These are phyloP conservation scores for Malacoctenus gilli DNA, from an alignment of 2,797 vertebrate genomes.

Conservation along the genomic window DNA sequence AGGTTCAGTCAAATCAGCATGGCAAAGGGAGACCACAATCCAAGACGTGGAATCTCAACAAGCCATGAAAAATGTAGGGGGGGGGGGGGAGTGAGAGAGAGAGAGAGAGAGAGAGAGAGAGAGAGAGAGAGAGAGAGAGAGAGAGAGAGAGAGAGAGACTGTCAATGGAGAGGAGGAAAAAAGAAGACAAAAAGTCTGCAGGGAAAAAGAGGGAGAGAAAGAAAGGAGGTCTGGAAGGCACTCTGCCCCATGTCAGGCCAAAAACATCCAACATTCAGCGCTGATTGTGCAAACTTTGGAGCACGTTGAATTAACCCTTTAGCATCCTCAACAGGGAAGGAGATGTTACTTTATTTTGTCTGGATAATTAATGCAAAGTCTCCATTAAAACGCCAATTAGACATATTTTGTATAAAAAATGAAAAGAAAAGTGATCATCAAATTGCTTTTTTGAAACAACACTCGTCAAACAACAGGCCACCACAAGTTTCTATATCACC, in stretches of 20 bases:
- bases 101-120: constrained; percentile 28
- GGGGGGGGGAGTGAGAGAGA: constrained; percentile 34
- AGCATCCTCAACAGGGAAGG: too few relatives aligned
- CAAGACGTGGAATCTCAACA: constrained; percentile 57
- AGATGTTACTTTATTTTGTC: too few relatives aligned
- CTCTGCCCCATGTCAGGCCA: constrained; percentile 11
- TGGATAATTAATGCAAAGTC: too few relatives aligned
- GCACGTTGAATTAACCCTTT: too few relatives aligned
- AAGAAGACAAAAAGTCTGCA: constrained; percentile 34
- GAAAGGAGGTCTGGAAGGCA: constrained; percentile 27
- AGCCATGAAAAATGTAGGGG: constrained; percentile 58
- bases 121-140: constrained; percentile 21
- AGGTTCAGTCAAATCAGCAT: constrained; percentile 58
- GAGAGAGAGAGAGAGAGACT: constrained; percentile 29
- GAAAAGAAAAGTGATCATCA: too few relatives aligned
- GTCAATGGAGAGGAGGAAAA: constrained; percentile 40
- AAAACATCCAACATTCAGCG: constrained; percentile 14
- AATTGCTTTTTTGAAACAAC: too few relatives aligned
- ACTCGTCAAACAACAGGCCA: too few relatives aligned
- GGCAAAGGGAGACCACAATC: constrained; percentile 61
- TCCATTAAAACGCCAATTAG: too few relatives aligned
- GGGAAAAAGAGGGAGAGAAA: constrained; percentile 27
- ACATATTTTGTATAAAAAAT: too few relatives aligned
- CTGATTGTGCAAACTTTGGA: too few relatives aligned
- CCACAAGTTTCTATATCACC: too few relatives aligned